A percentile compares a stretch with the other conserved stretches of the same genome.
phyloP scores from a whole-genome alignment of 2,113 vertebrate species.

The Phylloscopus whistleri region DNA sequence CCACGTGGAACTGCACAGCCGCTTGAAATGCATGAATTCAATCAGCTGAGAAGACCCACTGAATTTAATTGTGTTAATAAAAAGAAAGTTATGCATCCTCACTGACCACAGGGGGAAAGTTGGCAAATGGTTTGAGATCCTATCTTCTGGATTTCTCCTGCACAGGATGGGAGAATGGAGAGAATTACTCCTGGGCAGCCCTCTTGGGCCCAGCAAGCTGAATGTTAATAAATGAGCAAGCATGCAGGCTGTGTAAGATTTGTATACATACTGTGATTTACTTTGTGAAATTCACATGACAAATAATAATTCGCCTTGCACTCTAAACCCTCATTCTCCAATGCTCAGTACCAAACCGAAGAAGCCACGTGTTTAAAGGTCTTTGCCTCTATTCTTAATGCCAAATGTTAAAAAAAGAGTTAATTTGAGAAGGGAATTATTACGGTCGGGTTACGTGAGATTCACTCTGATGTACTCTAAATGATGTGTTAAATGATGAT shows the following conservation, averaged over 20 bases:
- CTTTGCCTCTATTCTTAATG: constrained; percentile 22
- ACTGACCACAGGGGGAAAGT: background rate
- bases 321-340: background rate
- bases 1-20: fast-evolving
- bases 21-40: background rate
- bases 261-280: background rate
- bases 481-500: constrained; percentile 71
- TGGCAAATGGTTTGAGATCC: background rate
- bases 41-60: background rate
- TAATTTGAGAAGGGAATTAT: constrained; percentile 60
- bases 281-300: background rate
- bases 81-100: background rate
- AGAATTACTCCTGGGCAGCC: background rate
- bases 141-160: background rate
- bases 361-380: background rate
- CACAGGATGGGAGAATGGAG: background rate
- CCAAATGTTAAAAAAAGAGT: constrained; percentile 47
- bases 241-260: background rate
- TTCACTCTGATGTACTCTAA: constrained; percentile 66
- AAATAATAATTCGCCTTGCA: background rate
- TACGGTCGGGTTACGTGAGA: constrained; percentile 47
- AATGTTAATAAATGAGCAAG: background rate
- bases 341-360: background rate
- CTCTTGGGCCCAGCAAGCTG: background rate
- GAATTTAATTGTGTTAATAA: background rate